A percentile compares a stretch with the other conserved stretches of the same genome.
Evolutionary conservation across 2,888 invertebrate genomes (phyloP).

Genomic region (Eilema depressum): DNA sequence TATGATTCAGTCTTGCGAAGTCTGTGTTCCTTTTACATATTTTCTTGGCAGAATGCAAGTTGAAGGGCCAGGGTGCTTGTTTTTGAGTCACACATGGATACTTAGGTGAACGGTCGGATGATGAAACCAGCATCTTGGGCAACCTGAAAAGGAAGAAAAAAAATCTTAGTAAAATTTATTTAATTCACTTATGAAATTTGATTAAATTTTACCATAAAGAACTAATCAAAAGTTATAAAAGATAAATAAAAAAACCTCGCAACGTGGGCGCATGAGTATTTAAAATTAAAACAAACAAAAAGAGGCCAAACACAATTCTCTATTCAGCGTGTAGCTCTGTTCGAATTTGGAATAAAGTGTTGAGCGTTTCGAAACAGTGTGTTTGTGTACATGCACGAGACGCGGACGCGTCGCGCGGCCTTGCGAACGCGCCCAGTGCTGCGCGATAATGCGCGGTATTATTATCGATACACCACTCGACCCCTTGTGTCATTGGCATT

Average conservation of each 20-base stretch:
- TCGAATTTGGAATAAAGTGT: slow-evolving; percentile 66
- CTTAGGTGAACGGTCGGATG: slow-evolving; percentile 56
- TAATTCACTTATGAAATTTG: not conserved
- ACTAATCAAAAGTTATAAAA: slow-evolving; percentile 31
- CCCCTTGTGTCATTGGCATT: slow-evolving; percentile 84
- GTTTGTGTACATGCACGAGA: slow-evolving; percentile 67
- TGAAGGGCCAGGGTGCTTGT: slow-evolving; percentile 39
- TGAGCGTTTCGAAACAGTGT: slow-evolving; percentile 64
- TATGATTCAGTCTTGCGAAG: slow-evolving; percentile 72
- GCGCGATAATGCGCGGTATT: slow-evolving; percentile 69
- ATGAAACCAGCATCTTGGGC: slow-evolving; percentile 75
- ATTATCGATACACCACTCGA: slow-evolving; percentile 78
- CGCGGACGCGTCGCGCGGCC: slow-evolving; percentile 76
- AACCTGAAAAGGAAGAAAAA: slow-evolving; percentile 69
- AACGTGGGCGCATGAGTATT: slow-evolving; percentile 2
- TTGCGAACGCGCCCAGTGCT: slow-evolving; percentile 79
- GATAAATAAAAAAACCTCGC: not conserved
- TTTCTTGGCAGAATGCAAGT: slow-evolving; percentile 48
- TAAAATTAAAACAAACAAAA: slow-evolving; percentile 33
- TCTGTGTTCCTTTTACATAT: slow-evolving; percentile 57
- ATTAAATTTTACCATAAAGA: not conserved
- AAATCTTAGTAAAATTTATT: not conserved
- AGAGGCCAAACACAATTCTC: slow-evolving; percentile 31
- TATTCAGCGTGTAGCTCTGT: slow-evolving; percentile 42
- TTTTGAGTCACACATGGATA: slow-evolving; percentile 46